Evolutionary conservation across 1,140 invertebrate species (phyloP).

Genomic region (Dendroctonus valens): DNA sequence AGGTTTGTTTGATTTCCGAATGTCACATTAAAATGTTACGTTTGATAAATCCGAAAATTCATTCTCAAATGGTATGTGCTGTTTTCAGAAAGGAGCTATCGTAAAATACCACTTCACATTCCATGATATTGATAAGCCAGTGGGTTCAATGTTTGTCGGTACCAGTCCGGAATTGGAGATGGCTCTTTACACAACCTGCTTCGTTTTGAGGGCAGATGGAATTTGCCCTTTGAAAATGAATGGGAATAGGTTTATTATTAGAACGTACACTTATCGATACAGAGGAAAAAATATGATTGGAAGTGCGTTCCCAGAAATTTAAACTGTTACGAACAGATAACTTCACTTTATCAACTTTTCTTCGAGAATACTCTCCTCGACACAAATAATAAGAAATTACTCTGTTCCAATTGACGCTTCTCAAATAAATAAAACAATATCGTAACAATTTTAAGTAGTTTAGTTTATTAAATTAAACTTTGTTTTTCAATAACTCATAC

Average conservation of each 20-base stretch:
- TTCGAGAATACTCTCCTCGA: neutral
- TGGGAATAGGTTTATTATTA: slow-evolving; percentile 67
- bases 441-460: neutral
- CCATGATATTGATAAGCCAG: slow-evolving; percentile 71
- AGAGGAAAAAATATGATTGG: slow-evolving; percentile 74
- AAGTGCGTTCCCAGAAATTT: slow-evolving; percentile 77
- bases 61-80: slow-evolving; percentile 67
- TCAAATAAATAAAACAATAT: neutral
- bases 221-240: slow-evolving; percentile 71
- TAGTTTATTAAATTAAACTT: neutral
- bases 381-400: neutral
- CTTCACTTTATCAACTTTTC: no score
- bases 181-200: slow-evolving; percentile 86
- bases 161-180: slow-evolving; percentile 93
- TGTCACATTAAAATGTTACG: slow-evolving; percentile 76
- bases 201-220: slow-evolving; percentile 66
- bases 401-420: neutral
- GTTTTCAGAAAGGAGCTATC: slow-evolving; percentile 71
- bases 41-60: slow-evolving; percentile 68
- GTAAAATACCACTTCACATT: slow-evolving; percentile 76
- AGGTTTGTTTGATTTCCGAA: slow-evolving; percentile 68
- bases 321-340: slow-evolving; percentile 27
- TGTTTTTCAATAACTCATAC: neutral
- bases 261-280: slow-evolving; percentile 71
- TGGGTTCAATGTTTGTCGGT: slow-evolving; percentile 81